Conservation (phyloP, 2,888 invertebrate species). For the Panopea generosa region DNA sequence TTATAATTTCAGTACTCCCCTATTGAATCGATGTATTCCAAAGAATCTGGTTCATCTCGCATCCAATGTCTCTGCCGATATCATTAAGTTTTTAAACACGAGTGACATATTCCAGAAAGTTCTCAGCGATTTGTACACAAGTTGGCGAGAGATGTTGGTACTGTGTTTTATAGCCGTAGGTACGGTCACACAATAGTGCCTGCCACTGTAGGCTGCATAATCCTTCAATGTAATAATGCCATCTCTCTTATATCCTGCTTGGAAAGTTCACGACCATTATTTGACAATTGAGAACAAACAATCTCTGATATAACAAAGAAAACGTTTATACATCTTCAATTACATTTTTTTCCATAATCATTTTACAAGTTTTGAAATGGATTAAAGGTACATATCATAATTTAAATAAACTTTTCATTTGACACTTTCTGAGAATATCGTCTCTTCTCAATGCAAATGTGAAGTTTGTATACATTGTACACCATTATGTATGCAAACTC, state of each 20-base stretch:
- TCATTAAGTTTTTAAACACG: conserved; percentile 93
- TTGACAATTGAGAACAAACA: background rate
- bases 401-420: no score
- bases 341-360: background rate
- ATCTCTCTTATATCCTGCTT: no score
- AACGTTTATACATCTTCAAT: no score
- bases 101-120: conserved; percentile 96
- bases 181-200: conserved; percentile 82
- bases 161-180: conserved; percentile 93
- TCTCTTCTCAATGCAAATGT: no score
- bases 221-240: background rate
- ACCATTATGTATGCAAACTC: no score
- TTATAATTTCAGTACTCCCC: conserved; percentile 88
- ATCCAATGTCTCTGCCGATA: conserved; percentile 88
- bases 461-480: no score
- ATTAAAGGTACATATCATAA: no score
- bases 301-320: background rate
- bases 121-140: conserved; percentile 93
- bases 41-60: conserved; percentile 88
- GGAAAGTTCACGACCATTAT: no score
- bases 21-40: conserved; percentile 96
- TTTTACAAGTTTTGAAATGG: no score
- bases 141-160: conserved; percentile 94
- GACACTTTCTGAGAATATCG: no score
- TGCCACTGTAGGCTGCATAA: conserved; percentile 4